phyloP scores from a whole-genome alignment of 2,888 invertebrate species.

The Erannis defoliaria region DNA sequence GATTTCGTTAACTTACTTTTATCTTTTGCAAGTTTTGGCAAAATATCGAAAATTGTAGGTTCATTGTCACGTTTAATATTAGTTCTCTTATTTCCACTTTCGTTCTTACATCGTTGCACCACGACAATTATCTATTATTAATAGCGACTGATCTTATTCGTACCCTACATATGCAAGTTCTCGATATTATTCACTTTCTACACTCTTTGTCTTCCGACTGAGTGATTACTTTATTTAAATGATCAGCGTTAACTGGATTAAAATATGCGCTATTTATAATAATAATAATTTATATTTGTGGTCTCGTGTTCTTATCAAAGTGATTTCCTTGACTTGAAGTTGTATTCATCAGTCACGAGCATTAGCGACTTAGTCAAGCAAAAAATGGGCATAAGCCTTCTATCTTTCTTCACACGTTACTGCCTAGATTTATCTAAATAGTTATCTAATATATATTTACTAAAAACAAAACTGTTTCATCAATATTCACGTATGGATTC shows the following conservation, averaged over 20 bases:
- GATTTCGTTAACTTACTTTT: not conserved
- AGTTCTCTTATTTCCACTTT: constrained; percentile 11
- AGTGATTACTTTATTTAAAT: constrained; percentile 4
- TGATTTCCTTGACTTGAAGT: too few relatives aligned
- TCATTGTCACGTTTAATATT: not conserved
- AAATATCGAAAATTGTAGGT: not conserved
- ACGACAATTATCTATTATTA: constrained; percentile 14
- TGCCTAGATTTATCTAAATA: too few relatives aligned
- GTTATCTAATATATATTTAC: too few relatives aligned
- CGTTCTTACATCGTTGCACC: constrained; percentile 10
- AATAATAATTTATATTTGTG: not conserved
- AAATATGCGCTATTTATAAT: not conserved
- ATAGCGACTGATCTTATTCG: constrained; percentile 4
- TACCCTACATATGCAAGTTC: constrained; percentile 11
- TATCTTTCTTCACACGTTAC: too few relatives aligned
- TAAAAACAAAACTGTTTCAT: too few relatives aligned
- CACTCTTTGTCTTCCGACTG: constrained; percentile 10
- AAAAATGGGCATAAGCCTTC: too few relatives aligned
- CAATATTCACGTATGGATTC: too few relatives aligned
- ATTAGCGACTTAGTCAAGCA: too few relatives aligned
- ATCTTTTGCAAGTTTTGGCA: too few relatives aligned
- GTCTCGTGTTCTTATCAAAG: too few relatives aligned
- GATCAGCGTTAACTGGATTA: not conserved
- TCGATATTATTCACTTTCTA: constrained; percentile 25
- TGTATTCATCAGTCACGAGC: too few relatives aligned